Base-by-base conservation (phyloP, 2,888 invertebrate species). In the Ochlodes sylvanus region DNA sequence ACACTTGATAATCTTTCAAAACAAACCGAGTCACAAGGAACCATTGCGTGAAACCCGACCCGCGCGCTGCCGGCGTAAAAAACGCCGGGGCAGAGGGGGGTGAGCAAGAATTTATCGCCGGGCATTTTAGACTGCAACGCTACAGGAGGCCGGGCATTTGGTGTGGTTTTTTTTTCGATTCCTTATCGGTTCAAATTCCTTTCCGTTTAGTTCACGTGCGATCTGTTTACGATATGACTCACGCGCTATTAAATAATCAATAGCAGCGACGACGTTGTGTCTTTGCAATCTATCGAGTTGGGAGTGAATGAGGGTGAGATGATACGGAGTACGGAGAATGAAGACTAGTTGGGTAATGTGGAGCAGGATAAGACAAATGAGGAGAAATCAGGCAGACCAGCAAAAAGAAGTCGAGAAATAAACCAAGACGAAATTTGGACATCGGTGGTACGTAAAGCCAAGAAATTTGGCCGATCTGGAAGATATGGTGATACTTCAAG, bases 341-440 rank as follows among this genome's bases (percentile, higher is more conserved):
- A 7, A 32, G 32, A 54, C 10, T 1, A 21, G 21, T 38, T 27
- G 7, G 0, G 21, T 7, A 57, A 15, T 41, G n/a, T 34, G 38
- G 57, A 57, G 57, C 32, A 32, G 32, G 7, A 32, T 32, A 41
- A 38, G 9, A 7, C 19, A 2, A 58, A n/a, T 6, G 19, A 57
- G 7, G 41, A 5, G 12, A 7, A 7, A 7, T 4, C 21, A 12
- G 27, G 44, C 21, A 62, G 50, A 50, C 50, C 50, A 2, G 21
- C 15, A 63, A 63, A 63, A 56, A 27, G 63, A 44, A 55, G 2
- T 1, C 55, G 55, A 6, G 63, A 55, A n/a, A 42, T 41, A 10
- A 44, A 42, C 32, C 7, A 56, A 12, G 63, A 63, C 4, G 63
- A 63, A 27, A 55, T 44, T 44, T 63, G 55, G 63, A 44, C 27